phyloP scores from a whole-genome alignment of 2,888 invertebrate species.

The Anodontia alba region DNA sequence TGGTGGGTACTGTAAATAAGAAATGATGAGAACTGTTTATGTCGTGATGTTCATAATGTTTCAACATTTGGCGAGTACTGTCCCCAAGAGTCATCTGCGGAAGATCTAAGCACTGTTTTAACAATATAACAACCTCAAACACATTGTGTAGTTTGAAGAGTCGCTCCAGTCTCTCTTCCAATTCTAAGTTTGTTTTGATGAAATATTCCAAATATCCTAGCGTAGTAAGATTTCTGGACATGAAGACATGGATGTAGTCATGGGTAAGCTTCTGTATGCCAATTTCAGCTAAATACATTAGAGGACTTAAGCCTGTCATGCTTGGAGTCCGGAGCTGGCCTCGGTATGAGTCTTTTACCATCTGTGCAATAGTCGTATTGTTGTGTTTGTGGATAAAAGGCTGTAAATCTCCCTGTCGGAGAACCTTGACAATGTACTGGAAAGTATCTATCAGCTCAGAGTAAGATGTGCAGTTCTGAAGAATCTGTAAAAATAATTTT shows the following conservation, averaged over 20 bases:
- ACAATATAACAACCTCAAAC: conserved; percentile 74
- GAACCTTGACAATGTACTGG: conserved; percentile 64
- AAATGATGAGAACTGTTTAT: conserved; percentile 61
- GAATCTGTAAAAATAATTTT: conserved; percentile 50
- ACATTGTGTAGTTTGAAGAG: conserved; percentile 74
- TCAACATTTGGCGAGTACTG: conserved; percentile 68
- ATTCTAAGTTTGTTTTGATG: conserved; percentile 43
- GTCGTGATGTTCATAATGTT: conserved; percentile 65
- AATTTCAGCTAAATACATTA: conserved; percentile 77
- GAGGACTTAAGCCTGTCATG: conserved; percentile 69
- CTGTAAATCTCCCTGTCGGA: conserved; percentile 73
- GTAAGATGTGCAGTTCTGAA: conserved; percentile 70
- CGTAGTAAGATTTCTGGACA: conserved; percentile 73
- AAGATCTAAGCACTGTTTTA: conserved; percentile 71
- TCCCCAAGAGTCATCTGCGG: conserved; percentile 65
- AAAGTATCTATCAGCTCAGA: conserved; percentile 69
- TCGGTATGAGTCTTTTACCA: conserved; percentile 77
- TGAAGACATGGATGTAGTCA: conserved; percentile 74
- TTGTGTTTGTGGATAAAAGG: conserved; percentile 78
- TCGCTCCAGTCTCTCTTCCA: conserved; percentile 60
- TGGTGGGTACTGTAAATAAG: conserved; percentile 65
- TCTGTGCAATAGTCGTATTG: conserved; percentile 75
- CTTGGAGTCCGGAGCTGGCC: conserved; percentile 70
- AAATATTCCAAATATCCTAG: conserved; percentile 64
- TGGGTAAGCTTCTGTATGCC: conserved; percentile 77